phyloP scores from a whole-genome alignment of 2,797 vertebrate species.

The Gobionotothen gibberifrons region DNA sequence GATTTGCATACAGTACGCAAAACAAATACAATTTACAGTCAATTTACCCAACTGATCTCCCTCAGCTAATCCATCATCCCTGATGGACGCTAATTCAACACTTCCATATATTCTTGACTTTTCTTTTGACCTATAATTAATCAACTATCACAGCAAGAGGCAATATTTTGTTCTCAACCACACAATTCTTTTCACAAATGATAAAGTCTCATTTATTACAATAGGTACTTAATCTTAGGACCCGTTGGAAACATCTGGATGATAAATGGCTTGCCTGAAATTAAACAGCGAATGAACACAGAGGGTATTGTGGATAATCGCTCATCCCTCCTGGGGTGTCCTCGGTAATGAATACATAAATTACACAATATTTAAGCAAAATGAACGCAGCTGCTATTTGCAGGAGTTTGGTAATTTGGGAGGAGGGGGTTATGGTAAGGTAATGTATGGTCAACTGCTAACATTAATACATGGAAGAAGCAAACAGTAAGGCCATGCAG shows the following conservation, averaged over 20 bases:
- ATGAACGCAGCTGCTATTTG: constrained; percentile 34
- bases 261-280: constrained; percentile 82
- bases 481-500: constrained; percentile 6
- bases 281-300: constrained; percentile 77
- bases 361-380: constrained; percentile 60
- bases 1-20: neutral
- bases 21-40: neutral
- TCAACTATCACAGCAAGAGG: constrained; percentile 49
- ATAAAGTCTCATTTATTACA: constrained; percentile 79
- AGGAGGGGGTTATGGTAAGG: neutral
- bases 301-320: constrained; percentile 67
- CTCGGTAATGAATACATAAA: constrained; percentile 62
- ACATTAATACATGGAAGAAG: neutral
- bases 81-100: constrained; percentile 42
- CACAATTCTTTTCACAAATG: constrained; percentile 73
- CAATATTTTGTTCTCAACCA: constrained; percentile 14
- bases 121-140: constrained; percentile 65
- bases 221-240: constrained; percentile 77
- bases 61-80: constrained; percentile 3
- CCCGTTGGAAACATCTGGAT: constrained; percentile 81
- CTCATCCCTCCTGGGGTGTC: constrained; percentile 64
- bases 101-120: constrained; percentile 59
- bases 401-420: constrained; percentile 17
- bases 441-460: constrained; percentile 8
- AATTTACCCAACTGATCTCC: constrained; percentile 4